Evolutionary conservation across 2,888 invertebrate genomes (phyloP).

Genomic region (Yponomeuta malinellus): DNA sequence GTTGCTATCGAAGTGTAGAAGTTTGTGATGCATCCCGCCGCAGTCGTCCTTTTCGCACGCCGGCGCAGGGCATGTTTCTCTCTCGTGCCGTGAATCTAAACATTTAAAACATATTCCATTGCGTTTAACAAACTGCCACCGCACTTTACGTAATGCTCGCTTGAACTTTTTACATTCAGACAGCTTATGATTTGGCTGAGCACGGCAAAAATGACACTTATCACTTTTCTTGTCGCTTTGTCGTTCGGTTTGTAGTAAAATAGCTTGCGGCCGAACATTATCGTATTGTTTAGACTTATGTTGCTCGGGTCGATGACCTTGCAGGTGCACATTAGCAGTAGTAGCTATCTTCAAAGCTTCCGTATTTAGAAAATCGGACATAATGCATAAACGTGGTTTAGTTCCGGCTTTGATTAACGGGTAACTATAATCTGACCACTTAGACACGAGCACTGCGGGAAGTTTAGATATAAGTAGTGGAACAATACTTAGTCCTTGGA

Average conservation of each 20-base stretch:
- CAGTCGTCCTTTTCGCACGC: constrained; percentile 21
- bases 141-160: constrained; percentile 23
- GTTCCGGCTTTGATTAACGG: not conserved
- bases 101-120: constrained; percentile 23
- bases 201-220: constrained; percentile 21
- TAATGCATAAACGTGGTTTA: not conserved
- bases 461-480: constrained; percentile 12
- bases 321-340: not conserved
- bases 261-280: too few relatives aligned
- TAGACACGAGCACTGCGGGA: constrained; percentile 15
- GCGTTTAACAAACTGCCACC: constrained; percentile 21
- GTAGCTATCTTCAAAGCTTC: not conserved
- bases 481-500: constrained; percentile 10
- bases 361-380: not conserved
- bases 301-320: too few relatives aligned
- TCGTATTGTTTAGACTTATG: too few relatives aligned
- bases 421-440: constrained; percentile 13
- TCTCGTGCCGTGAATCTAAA: constrained; percentile 20
- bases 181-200: constrained; percentile 18
- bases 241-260: too few relatives aligned
- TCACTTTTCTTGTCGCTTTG: too few relatives aligned
- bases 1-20: constrained; percentile 18
- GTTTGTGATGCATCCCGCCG: constrained; percentile 20
- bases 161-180: constrained; percentile 23
- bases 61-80: constrained; percentile 21